A percentile compares a stretch with the other conserved stretches of the same genome.
These are phyloP conservation scores for Triplophysa tibetana DNA, from an alignment of 2,113 vertebrate genomes.

Conservation along the genomic window DNA sequence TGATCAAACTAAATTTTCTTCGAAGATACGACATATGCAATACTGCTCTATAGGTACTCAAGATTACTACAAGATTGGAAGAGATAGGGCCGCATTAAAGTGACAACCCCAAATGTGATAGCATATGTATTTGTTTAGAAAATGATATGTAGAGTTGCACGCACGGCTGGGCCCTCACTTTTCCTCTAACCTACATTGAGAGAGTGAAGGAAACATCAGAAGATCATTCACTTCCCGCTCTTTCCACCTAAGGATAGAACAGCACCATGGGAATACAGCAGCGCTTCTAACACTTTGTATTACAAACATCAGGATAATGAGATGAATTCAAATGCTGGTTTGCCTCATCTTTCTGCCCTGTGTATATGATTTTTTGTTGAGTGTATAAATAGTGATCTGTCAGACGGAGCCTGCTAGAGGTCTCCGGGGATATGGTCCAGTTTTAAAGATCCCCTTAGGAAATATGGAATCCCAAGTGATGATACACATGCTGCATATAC, in stretches of 20 bases:
- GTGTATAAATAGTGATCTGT: slow-evolving; percentile 53
- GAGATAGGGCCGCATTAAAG: too few relatives aligned
- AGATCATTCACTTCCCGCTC: slow-evolving; percentile 23
- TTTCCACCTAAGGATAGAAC: neutral
- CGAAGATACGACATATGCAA: too few relatives aligned
- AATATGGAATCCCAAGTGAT: slow-evolving; percentile 25
- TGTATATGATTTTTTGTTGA: slow-evolving; percentile 42
- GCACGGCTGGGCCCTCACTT: neutral
- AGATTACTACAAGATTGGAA: too few relatives aligned
- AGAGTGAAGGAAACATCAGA: slow-evolving; percentile 29
- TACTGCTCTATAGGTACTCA: too few relatives aligned
- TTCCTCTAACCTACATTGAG: slow-evolving; percentile 30
- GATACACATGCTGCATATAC: slow-evolving; percentile 39
- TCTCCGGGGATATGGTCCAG: slow-evolving; percentile 51
- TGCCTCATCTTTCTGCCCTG: neutral
- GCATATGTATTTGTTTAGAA: neutral
- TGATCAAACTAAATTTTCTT: too few relatives aligned
- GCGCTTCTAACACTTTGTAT: slow-evolving; percentile 8
- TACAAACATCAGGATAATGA: slow-evolving; percentile 53
- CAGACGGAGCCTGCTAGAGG: slow-evolving; percentile 40
- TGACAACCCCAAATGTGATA: neutral
- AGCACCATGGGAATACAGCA: slow-evolving; percentile 16
- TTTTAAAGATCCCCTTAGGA: slow-evolving; percentile 49
- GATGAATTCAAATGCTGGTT: slow-evolving; percentile 55
- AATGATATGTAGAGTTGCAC: neutral